Percentiles rank a stretch among this genome's conserved stretches.
These are phyloP conservation scores for Poeciliopsis gracilis DNA, from an alignment of 2,797 vertebrate genomes.

Conservation along the genomic window DNA sequence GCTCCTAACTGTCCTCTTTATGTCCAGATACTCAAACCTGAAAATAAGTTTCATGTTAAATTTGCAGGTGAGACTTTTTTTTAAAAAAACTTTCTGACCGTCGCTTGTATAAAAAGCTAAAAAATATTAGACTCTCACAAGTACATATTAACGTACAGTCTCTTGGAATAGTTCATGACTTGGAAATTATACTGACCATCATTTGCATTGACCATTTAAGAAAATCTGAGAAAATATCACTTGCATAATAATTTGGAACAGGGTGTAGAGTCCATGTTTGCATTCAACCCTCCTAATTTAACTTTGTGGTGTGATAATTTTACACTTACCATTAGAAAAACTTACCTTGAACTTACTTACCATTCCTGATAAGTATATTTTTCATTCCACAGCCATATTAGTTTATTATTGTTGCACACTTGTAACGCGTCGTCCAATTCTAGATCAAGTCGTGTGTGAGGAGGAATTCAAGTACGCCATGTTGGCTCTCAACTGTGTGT, in stretches of 20 bases:
- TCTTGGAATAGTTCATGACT: no score
- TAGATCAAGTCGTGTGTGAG: conserved; percentile 95
- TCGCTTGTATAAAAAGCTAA: not conserved
- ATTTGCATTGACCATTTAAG: no score
- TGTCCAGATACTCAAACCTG: conserved; percentile 94
- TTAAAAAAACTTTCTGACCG: not conserved
- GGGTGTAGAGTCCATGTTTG: no score
- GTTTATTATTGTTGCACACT: not conserved
- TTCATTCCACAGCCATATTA: not conserved
- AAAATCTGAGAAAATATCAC: no score
- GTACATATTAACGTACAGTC: not conserved
- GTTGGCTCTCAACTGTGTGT: conserved; percentile 93
- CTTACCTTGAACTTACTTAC: not conserved
- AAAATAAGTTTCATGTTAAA: conserved; percentile 96
- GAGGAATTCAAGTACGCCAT: conserved; percentile 95
- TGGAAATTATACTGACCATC: no score
- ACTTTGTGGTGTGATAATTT: not conserved
- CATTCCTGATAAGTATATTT: not conserved
- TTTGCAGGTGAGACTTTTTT: conserved; percentile 85
- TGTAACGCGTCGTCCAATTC: conserved; percentile 12
- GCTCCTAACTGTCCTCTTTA: conserved; percentile 93
- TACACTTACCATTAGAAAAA: no score
- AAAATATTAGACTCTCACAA: not conserved
- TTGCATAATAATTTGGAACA: no score
- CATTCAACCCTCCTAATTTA: not conserved